Evolutionary conservation across 2,888 invertebrate species (phyloP).

Genomic region (Hirtodrosophila histrioides): DNA sequence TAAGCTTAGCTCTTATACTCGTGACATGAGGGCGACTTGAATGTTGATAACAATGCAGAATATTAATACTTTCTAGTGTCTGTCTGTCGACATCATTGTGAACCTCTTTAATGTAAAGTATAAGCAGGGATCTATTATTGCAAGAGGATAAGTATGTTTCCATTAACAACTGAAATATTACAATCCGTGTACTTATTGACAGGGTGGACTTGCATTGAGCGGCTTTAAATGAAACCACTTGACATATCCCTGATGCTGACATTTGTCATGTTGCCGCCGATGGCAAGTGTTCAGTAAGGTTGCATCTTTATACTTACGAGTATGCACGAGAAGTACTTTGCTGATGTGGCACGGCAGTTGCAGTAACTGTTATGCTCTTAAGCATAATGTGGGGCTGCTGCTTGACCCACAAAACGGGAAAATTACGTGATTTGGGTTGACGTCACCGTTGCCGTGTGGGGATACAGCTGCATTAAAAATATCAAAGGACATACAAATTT

Average conservation of each 20-base stretch:
- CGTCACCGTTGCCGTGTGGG: slow-evolving; percentile 26
- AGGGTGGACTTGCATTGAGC: neutral
- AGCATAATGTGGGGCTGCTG: slow-evolving; percentile 37
- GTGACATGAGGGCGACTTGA: too few species aligned
- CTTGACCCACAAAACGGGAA: slow-evolving; percentile 60
- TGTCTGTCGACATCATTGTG: too few species aligned
- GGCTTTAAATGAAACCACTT: slow-evolving; percentile 17
- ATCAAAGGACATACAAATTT: slow-evolving; percentile 71
- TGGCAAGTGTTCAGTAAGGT: slow-evolving; percentile 11
- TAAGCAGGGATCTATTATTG: too few species aligned
- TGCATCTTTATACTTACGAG: slow-evolving; percentile 18
- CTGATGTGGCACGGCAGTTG: slow-evolving; percentile 7
- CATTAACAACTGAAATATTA: too few species aligned
- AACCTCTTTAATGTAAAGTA: too few species aligned
- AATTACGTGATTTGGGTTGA: slow-evolving; percentile 69
- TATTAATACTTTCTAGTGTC: too few species aligned
- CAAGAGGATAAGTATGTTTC: too few species aligned
- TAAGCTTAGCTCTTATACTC: too few species aligned
- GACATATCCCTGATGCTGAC: slow-evolving; percentile 34
- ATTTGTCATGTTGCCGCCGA: slow-evolving; percentile 6
- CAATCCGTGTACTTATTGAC: too few species aligned
- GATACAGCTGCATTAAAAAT: slow-evolving; percentile 34
- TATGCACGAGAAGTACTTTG: slow-evolving; percentile 7
- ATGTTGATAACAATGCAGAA: too few species aligned
- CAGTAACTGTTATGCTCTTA: slow-evolving; percentile 41